phyloP scores from a whole-genome alignment of 2,797 vertebrate genomes.

The Tragelaphus oryx region DNA sequence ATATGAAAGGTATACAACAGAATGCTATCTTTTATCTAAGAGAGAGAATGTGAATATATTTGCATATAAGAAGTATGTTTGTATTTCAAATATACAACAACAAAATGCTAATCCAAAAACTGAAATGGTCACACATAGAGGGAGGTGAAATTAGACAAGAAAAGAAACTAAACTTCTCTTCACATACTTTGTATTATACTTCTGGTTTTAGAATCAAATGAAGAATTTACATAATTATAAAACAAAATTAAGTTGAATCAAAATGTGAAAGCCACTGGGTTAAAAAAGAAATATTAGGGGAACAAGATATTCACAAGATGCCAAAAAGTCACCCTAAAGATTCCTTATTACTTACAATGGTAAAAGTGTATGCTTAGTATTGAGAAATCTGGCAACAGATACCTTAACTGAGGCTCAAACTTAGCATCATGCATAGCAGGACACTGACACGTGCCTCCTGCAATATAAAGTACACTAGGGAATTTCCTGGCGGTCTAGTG shows the following conservation, averaged over 20 bases:
- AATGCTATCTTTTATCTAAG: constrained; percentile 17
- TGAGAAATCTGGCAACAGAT: constrained; percentile 4
- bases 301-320: constrained; percentile 44
- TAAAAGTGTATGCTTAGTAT: neutral
- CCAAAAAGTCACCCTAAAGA: constrained; percentile 33
- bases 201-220: constrained; percentile 32
- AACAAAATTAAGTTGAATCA: constrained; percentile 27
- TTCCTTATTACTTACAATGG: constrained; percentile 12
- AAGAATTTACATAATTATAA: constrained; percentile 28
- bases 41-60: constrained; percentile 22
- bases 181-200: constrained; percentile 5
- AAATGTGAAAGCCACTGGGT: neutral
- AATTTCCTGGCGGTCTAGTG: neutral
- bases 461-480: neutral
- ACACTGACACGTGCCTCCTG: neutral
- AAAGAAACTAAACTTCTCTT: constrained; percentile 32
- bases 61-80: neutral
- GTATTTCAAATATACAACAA: constrained; percentile 31
- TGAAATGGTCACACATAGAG: neutral
- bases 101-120: constrained; percentile 26
- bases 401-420: constrained; percentile 21
- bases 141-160: neutral
- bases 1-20: constrained; percentile 17
- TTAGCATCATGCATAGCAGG: neutral
- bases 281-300: neutral